A percentile compares a stretch with the other conserved stretches of the same genome.
These are phyloP conservation scores for Drosophila fuyamai DNA, from an alignment of 1,140 invertebrate species.

Conservation along the genomic window DNA sequence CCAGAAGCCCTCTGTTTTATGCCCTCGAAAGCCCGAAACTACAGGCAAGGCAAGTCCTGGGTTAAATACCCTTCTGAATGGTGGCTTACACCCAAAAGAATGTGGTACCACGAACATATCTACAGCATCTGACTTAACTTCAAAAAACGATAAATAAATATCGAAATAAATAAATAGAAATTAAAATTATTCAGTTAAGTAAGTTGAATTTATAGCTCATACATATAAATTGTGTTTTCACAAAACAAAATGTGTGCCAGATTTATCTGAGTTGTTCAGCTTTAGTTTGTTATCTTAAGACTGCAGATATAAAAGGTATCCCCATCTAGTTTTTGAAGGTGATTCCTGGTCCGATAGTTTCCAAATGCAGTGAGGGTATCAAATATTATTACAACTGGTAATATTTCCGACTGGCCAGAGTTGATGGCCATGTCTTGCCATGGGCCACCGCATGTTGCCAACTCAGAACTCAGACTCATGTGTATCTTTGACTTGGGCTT, in stretches of 20 bases:
- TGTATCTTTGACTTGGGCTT: conserved; percentile 33
- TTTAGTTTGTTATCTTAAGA: no score
- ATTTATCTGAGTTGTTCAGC: no score
- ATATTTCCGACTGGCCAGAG: conserved; percentile 65
- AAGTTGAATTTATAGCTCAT: no score
- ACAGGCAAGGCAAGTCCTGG: conserved; percentile 7
- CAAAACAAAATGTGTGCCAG: no score
- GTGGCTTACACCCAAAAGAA: neutral
- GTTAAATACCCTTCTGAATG: conserved; percentile 20
- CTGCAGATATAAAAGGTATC: neutral
- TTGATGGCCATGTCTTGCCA: conserved; percentile 53
- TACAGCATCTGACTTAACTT: no score
- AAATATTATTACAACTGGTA: conserved; percentile 70
- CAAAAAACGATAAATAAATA: no score
- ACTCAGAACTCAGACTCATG: conserved; percentile 5
- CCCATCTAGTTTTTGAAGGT: neutral
- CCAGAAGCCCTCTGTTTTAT: conserved; percentile 44
- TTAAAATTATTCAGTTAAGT: no score
- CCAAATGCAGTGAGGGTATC: conserved; percentile 34
- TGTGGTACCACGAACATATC: neutral
- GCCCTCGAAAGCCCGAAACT: conserved; percentile 8
- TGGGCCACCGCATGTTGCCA: conserved; percentile 36
- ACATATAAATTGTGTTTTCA: no score
- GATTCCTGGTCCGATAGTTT: neutral
- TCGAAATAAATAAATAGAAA: no score